Evolutionary conservation across 64 coral and sea anemone species (phyloP), one percentile per base, ranked within the genome.

Genomic region (Montipora capricornis): DNA sequence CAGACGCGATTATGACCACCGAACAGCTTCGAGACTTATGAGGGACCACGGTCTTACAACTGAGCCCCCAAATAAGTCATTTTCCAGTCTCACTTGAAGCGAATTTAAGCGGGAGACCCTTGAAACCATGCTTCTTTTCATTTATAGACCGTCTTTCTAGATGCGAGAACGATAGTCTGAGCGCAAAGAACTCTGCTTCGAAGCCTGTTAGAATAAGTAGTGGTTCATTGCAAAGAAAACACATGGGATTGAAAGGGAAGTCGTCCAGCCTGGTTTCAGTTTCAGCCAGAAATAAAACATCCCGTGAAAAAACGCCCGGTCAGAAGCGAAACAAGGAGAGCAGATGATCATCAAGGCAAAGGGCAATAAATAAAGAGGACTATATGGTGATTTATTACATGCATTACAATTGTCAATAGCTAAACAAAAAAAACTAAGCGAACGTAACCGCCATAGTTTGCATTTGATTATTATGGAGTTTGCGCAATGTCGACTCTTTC

Each of bases 71-170:
- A 37, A 37, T 37, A 37, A 37, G 37, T 37, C 37, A 37, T 37
- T 37, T 37, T 37, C 37, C 37, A 37, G 37, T 37, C 37, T 37
- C 37, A 37, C 37, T 37, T 37, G 37, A 37, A 37, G 37, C 37
- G 37, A 37, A 37, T 37, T 37, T 37, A 37, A 37, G 37, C 37
- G 37, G 37, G 37, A 37, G 37, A 1, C 37, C 37, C 37, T 37
- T 37, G 37, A 37, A 14, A 64, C 7, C 15, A 16, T 15, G 44
- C 0, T 59, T 57, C 3, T 8, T 8, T 7, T 44, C 47, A 74
- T 19, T 48, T 5, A 57, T 11, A 93, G 92, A 93, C 17, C 92
- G 92, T 73, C 81, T 93, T 58, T 93, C 92, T 5, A 93, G 87
- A 68, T 93, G 84, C 20, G 92, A 93, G 74, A 93, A 61, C 62